Conservation (phyloP, 1,140 invertebrate species). For the Hydropsyche tenuis region DNA sequence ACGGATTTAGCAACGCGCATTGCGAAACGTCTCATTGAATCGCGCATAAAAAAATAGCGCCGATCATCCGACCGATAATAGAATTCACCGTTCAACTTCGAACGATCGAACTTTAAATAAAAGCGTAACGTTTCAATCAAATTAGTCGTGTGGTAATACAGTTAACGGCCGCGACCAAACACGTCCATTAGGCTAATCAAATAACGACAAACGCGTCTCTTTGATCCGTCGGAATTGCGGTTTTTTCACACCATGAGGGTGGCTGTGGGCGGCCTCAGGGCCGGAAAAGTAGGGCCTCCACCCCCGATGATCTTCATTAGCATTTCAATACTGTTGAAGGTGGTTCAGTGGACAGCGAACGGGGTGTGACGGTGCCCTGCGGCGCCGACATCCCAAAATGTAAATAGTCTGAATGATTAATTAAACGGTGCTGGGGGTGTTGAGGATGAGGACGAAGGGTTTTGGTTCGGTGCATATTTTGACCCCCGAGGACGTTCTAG, state of each 20-base stretch:
- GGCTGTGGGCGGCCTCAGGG: background rate
- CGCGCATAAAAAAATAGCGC: no score
- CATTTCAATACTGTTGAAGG: conserved; percentile 19
- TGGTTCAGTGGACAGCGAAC: background rate
- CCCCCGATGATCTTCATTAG: conserved; percentile 14
- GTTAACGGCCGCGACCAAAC: background rate
- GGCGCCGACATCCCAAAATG: conserved; percentile 25
- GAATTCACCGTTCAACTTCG: no score
- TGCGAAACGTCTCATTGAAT: no score
- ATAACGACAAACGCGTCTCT: background rate
- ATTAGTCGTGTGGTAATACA: conserved; percentile 4
- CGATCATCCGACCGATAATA: no score
- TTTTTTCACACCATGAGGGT: background rate
- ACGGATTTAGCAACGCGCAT: no score
- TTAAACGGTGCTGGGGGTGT: conserved; percentile 5
- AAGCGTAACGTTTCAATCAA: conserved; percentile 1
- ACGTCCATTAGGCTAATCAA: conserved; percentile 17
- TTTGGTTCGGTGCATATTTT: conserved; percentile 24
- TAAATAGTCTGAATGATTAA: conserved; percentile 29
- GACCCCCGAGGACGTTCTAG: conserved; percentile 15
- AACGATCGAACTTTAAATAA: no score
- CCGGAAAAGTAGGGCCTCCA: no score
- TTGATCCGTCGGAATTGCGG: conserved; percentile 5
- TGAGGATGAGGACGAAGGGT: background rate
- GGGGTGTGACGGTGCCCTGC: background rate